Evolutionary conservation across 2,888 invertebrate species (phyloP).

Genomic region (Bibio marci): DNA sequence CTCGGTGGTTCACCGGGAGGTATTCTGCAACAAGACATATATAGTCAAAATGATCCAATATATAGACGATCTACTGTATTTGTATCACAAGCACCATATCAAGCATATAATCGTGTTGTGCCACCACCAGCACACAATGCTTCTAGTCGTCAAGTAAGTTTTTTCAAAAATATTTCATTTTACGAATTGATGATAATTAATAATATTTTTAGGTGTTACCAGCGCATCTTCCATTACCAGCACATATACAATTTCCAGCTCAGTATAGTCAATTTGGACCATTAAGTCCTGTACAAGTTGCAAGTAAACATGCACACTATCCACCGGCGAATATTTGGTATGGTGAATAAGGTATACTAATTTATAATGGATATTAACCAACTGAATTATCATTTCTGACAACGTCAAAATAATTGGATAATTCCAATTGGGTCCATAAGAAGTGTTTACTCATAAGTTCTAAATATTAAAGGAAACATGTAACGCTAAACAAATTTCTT

Average conservation of each 20-base stretch:
- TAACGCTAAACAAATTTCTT: no score
- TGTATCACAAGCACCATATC: constrained; percentile 36
- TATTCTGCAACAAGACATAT: constrained; percentile 26
- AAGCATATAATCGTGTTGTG: constrained; percentile 26
- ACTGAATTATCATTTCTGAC: constrained; percentile 3
- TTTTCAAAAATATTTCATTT: constrained; percentile 9
- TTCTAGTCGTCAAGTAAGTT: constrained; percentile 28
- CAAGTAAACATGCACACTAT: constrained; percentile 30
- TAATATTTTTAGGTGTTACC: constrained; percentile 34
- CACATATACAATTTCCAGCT: constrained; percentile 62
- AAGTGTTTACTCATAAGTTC: no score
- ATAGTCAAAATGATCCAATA: constrained; percentile 34
- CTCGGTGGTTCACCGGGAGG: constrained; percentile 27
- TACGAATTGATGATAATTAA: no score
- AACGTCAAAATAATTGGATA: no score
- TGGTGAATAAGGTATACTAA: constrained; percentile 31
- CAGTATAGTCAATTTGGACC: constrained; percentile 38
- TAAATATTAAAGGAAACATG: no score
- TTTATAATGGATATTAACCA: constrained; percentile 1
- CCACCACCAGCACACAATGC: constrained; percentile 28
- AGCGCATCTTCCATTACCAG: constrained; percentile 64
- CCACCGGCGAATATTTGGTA: constrained; percentile 30
- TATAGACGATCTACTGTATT: constrained; percentile 52
- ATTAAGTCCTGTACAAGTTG: constrained; percentile 30
- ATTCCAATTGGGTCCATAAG: no score